These are phyloP conservation scores for Caenorhabditis macrosperma DNA, from an alignment of 2,888 invertebrate species.

Conservation along the genomic window DNA sequence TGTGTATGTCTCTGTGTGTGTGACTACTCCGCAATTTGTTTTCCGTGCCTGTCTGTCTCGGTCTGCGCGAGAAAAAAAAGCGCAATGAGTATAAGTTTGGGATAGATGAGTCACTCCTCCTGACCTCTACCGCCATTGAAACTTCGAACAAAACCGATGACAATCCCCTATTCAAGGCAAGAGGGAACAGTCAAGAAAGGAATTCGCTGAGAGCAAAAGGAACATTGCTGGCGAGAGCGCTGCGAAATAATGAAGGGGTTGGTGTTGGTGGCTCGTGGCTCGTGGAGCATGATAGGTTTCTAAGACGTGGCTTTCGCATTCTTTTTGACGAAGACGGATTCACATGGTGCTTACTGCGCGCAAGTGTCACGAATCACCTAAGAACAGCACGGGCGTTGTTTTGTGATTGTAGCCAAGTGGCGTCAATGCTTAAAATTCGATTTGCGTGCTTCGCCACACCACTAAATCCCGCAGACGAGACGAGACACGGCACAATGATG, in stretches of 20 bases:
- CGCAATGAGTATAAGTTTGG: background rate
- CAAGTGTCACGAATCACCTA: too few species aligned
- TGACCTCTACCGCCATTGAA: too few species aligned
- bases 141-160: too few species aligned
- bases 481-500: background rate
- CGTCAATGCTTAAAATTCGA: background rate
- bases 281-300: background rate
- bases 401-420: background rate
- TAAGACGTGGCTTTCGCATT: background rate
- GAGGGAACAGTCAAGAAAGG: too few species aligned
- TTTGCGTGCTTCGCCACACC: too few species aligned
- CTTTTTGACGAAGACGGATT: background rate
- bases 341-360: background rate
- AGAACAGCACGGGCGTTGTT: too few species aligned
- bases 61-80: background rate
- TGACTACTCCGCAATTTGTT: conserved; percentile 2
- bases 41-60: background rate
- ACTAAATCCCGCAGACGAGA: background rate
- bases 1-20: background rate
- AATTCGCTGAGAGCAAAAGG: too few species aligned
- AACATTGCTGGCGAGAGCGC: too few species aligned
- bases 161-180: too few species aligned
- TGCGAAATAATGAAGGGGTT: background rate
- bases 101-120: background rate
- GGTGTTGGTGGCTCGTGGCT: background rate